Conservation (phyloP, 2,888 invertebrate species). For the Eupelmus urozonus region DNA sequence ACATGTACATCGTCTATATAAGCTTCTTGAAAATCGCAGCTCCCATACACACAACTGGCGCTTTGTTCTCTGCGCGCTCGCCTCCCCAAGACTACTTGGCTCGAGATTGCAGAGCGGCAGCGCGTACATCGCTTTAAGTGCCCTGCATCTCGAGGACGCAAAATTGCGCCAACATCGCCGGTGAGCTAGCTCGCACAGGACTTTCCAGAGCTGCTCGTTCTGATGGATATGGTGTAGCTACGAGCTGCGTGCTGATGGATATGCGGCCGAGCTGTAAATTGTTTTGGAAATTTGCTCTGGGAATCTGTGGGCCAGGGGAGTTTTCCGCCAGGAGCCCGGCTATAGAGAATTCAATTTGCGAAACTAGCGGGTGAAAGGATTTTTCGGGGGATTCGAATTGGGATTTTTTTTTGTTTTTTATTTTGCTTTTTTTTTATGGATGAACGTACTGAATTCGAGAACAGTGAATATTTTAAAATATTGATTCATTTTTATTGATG, state of each 20-base stretch:
- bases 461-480: neutral
- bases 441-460: too few relatives aligned
- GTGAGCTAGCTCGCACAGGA: neutral
- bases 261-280: slow-evolving; percentile 19
- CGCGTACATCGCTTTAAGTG: neutral
- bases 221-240: neutral
- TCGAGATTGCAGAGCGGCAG: neutral
- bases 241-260: slow-evolving; percentile 11
- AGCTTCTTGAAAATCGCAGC: slow-evolving; percentile 10
- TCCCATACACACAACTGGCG: slow-evolving; percentile 13
- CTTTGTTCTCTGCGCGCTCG: slow-evolving; percentile 20
- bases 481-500: too few relatives aligned
- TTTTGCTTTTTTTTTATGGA: slow-evolving; percentile 1
- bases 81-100: neutral
- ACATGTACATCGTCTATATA: neutral
- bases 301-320: neutral
- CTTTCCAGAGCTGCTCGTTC: neutral
- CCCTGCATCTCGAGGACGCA: slow-evolving; percentile 8
- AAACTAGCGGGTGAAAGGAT: too few relatives aligned
- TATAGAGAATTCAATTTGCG: neutral
- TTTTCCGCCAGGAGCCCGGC: neutral
- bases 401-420: neutral
- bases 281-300: slow-evolving; percentile 5
- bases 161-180: slow-evolving; percentile 3
- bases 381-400: neutral